Conservation (phyloP, 2,113 vertebrate genomes). For the Pterocles orientalis region DNA sequence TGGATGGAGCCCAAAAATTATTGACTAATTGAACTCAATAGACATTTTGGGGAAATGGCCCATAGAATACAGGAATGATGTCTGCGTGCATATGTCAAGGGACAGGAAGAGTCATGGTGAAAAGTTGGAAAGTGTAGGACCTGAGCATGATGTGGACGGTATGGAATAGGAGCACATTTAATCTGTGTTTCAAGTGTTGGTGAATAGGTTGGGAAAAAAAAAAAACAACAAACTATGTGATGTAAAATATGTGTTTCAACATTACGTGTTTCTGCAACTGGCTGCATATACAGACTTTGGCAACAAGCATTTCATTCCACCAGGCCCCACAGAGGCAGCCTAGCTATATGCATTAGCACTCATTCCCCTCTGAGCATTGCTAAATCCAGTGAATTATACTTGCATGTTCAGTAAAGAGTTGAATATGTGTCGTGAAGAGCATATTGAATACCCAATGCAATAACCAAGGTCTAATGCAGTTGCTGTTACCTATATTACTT, state of each 20-base stretch:
- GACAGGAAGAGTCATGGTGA: too few relatives aligned
- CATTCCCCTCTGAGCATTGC: not conserved
- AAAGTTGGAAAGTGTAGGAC: too few relatives aligned
- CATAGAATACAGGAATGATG: too few relatives aligned
- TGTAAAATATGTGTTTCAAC: not conserved
- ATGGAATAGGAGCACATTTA: not conserved
- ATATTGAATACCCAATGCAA: not conserved
- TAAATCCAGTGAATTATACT: not conserved
- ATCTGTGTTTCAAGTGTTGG: not conserved
- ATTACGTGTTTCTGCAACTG: not conserved
- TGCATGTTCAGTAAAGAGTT: not conserved
- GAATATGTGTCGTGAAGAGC: not conserved
- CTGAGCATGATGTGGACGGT: too few relatives aligned
- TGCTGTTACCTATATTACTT: not conserved
- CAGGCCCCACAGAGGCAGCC: not conserved
- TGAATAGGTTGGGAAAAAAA: not conserved
- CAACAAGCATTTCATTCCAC: not conserved
- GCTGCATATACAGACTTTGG: not conserved
- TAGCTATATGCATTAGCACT: not conserved
- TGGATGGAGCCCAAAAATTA: too few relatives aligned
- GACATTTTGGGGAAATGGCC: too few relatives aligned
- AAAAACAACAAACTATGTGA: accelerated
- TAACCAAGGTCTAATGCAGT: not conserved
- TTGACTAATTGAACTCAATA: too few relatives aligned
- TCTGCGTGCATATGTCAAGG: too few relatives aligned